These are phyloP conservation scores for Anabas testudineus DNA, from an alignment of 2,797 vertebrate genomes.

Conservation along the genomic window DNA sequence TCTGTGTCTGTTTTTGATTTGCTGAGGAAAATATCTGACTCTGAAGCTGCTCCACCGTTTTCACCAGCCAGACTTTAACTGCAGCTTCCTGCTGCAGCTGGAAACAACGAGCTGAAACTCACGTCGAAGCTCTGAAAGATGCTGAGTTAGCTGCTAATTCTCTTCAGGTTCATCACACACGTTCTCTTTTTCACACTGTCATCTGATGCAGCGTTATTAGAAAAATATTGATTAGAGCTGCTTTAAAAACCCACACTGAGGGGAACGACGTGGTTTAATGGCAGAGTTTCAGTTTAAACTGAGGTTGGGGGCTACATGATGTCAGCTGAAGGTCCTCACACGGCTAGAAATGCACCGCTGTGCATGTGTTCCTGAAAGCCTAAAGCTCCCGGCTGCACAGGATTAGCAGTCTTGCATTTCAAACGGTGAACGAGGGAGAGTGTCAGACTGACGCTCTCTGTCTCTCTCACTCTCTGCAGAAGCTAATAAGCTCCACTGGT, in stretches of 20 bases:
- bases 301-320: not conserved
- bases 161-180: too few species aligned
- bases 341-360: not conserved
- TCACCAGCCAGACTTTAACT: too few species aligned
- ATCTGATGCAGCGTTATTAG: not conserved
- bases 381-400: conserved; percentile 56
- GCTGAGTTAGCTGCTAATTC: conserved; percentile 4
- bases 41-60: too few species aligned
- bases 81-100: too few species aligned
- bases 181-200: not conserved
- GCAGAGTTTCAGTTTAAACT: not conserved
- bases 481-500: conserved; percentile 62
- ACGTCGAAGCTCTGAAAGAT: not conserved
- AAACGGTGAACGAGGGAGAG: conserved; percentile 27
- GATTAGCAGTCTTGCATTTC: conserved; percentile 57
- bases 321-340: conserved; percentile 13
- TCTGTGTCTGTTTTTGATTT: too few species aligned
- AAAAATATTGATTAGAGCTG: not conserved
- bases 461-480: conserved; percentile 48
- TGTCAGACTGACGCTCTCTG: conserved; percentile 14
- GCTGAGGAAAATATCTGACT: too few species aligned
- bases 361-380: conserved; percentile 32
- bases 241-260: not conserved
- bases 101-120: not conserved
- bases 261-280: not conserved